phyloP scores from a whole-genome alignment of 2,888 invertebrate species.

The Drosophila algonquin region DNA sequence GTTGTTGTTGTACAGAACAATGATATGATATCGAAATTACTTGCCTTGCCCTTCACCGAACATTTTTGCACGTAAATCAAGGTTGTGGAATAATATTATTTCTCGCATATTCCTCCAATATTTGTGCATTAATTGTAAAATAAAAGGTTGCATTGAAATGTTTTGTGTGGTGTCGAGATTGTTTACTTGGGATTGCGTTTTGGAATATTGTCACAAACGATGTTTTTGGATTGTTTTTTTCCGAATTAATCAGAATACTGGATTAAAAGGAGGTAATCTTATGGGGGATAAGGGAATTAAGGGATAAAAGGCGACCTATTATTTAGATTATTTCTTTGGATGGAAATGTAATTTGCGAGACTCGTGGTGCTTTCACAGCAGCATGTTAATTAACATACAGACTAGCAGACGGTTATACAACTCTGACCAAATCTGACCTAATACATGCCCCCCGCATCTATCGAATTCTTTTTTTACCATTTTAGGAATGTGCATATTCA shows the following conservation, averaged over 20 bases:
- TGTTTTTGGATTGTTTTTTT: background rate
- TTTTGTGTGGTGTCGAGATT: constrained; percentile 7
- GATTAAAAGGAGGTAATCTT: background rate
- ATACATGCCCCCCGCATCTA: background rate
- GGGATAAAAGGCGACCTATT: no score
- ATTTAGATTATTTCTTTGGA: background rate
- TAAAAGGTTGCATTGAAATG: constrained; percentile 14
- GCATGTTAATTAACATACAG: background rate
- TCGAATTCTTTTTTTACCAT: constrained; percentile 19
- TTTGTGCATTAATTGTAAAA: constrained; percentile 15
- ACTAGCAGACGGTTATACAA: background rate
- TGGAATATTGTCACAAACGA: constrained; percentile 15
- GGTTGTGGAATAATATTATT: constrained; percentile 29
- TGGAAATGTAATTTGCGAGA: background rate
- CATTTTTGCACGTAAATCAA: constrained; percentile 49
- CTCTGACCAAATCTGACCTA: background rate
- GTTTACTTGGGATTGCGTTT: constrained; percentile 12
- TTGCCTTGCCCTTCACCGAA: constrained; percentile 4
- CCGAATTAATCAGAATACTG: background rate
- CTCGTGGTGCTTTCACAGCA: background rate
- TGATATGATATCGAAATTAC: constrained; percentile 25
- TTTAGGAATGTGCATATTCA: constrained; percentile 38
- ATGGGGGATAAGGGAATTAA: no score
- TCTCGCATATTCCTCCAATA: constrained; percentile 29
- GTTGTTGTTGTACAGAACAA: constrained; percentile 16